Conservation (phyloP, 2,797 vertebrate genomes). For the Cuniculus paca region DNA sequence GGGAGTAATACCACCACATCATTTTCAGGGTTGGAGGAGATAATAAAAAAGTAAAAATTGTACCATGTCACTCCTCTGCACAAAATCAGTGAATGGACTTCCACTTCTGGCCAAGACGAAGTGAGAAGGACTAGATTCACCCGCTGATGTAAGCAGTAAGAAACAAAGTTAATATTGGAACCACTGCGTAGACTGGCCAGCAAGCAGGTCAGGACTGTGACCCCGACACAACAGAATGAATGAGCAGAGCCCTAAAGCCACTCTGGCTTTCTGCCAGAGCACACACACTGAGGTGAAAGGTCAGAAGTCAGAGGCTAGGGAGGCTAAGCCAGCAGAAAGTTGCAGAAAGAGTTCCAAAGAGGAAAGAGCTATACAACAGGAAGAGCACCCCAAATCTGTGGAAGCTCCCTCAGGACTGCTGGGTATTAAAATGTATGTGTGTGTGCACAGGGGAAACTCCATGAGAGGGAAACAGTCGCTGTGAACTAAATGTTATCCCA, state of each 20-base stretch:
- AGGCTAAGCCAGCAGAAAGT: neutral
- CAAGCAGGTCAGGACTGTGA: neutral
- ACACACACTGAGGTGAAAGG: neutral
- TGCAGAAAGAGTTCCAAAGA: neutral
- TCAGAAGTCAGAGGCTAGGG: neutral
- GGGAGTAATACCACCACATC: no score
- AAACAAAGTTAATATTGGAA: neutral
- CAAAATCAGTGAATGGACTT: neutral
- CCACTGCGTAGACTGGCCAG: neutral
- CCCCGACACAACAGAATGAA: neutral
- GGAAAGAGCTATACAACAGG: neutral
- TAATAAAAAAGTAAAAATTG: neutral
- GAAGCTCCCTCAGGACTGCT: neutral
- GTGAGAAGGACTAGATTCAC: neutral
- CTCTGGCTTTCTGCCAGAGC: neutral
- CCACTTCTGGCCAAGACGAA: neutral
- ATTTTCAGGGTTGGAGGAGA: neutral
- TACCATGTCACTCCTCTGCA: neutral
- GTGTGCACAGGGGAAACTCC: neutral
- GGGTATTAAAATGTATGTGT: neutral
- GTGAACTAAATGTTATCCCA: neutral
- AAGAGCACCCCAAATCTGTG: neutral
- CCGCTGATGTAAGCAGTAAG: neutral
- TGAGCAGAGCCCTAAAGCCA: neutral
- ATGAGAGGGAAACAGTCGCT: neutral